Evolutionary conservation across 2,888 invertebrate genomes (phyloP), one percentile per base, ranked within the genome.

Genomic region (Erebia aethiops): DNA sequence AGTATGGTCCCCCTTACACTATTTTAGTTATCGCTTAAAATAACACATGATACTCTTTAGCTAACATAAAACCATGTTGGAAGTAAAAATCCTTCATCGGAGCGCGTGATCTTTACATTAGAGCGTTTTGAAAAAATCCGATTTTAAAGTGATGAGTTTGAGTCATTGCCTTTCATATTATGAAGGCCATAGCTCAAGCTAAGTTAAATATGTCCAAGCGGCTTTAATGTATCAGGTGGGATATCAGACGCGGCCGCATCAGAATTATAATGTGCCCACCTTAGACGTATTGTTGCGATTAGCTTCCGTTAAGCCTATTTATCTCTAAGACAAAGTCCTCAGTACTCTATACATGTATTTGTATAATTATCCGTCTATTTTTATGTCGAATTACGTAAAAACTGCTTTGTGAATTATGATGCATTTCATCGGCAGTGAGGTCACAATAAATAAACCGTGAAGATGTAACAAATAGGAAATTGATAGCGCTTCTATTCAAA

Each of bases 221-320:
- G 81, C 85, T 82, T 89, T 84, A 86, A 81, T 84, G 85, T 88
- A 84, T 88, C 85, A 86, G 82, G 80, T 82, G 76, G 86, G 86
- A 84, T 86, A 82, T 73, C 49, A 69, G 68, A 71, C 64, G 64
- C 63, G 58, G 72, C 60, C 49, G 57, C 51, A 35, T 35, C 35
- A 49, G 69, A 61, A 60, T 41, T 56, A 66, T 72, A 60, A 58
- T n/a, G 46, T 54, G 62, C 70, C 49, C 65, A 52, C 49, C 54
- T 60, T 43, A 67, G 18, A 35, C 46, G 71, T 66, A 71, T 71
- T 58, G 69, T 63, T 54, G 57, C 67, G 61, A 70, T 72, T 67
- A 62, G 69, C 60, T 58, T 62, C 67, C 51, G 66, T 46, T 74
- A 73, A 71, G 71, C 71, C 67, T 71, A 67, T 73, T 74, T 74